Evolutionary conservation across 2,888 invertebrate genomes (phyloP).

Genomic region (Bombylius discolor): DNA sequence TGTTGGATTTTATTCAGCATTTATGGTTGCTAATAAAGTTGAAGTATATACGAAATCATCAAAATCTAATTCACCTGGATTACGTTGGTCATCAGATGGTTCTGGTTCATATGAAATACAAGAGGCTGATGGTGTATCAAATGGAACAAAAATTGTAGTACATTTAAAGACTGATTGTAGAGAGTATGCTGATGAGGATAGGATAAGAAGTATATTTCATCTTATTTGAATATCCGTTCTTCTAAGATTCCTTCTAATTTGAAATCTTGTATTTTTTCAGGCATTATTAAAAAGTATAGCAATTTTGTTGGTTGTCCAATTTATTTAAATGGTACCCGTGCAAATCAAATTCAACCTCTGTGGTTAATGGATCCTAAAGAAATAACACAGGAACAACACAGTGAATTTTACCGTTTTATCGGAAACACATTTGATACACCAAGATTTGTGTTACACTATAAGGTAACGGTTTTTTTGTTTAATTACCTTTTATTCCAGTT

Average conservation of each 20-base stretch:
- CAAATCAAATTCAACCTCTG: conserved; percentile 81
- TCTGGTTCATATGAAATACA: conserved; percentile 81
- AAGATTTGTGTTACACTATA: conserved; percentile 81
- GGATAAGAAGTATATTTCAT: conserved; percentile 49
- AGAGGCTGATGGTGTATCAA: conserved; percentile 67
- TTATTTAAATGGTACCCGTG: conserved; percentile 73
- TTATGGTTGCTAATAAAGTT: conserved; percentile 93
- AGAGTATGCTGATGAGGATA: conserved; percentile 78
- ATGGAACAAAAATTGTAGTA: conserved; percentile 87
- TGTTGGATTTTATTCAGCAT: conserved; percentile 94
- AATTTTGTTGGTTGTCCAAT: conserved; percentile 94
- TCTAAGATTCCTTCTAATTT: neutral
- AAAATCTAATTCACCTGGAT: conserved; percentile 50
- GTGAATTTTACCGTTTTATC: conserved; percentile 85
- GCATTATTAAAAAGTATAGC: conserved; percentile 87
- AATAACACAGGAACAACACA: conserved; percentile 73
- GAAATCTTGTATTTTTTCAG: conserved; percentile 36
- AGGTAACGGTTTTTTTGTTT: conserved; percentile 27
- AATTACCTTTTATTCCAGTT: neutral
- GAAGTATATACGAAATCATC: conserved; percentile 79
- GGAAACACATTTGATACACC: conserved; percentile 78
- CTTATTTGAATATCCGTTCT: neutral
- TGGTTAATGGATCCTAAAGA: conserved; percentile 90
- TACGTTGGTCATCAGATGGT: conserved; percentile 85
- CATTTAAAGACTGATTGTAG: conserved; percentile 78